Conservation (phyloP, 2,888 invertebrate species). For the Ophion obscuratus region DNA sequence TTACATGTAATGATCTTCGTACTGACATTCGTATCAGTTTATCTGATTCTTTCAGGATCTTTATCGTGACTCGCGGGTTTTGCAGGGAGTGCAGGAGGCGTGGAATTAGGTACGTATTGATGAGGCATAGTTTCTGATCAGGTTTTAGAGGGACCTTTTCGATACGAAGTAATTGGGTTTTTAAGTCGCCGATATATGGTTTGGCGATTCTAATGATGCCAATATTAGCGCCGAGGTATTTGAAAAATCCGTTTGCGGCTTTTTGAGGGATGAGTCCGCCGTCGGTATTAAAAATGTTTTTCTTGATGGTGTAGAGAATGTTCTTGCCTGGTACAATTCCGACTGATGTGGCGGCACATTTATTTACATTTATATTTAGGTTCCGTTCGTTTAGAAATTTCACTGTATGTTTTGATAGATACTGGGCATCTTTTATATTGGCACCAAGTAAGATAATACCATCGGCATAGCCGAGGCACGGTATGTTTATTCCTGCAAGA, state of each 20-base stretch:
- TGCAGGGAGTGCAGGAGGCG: constrained; percentile 4
- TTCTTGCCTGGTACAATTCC: constrained; percentile 64
- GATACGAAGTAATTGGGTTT: background rate
- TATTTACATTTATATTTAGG: constrained; percentile 50
- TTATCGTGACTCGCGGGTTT: background rate
- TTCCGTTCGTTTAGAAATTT: constrained; percentile 55
- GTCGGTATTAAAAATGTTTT: constrained; percentile 32
- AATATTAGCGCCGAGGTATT: constrained; percentile 4
- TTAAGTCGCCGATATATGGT: background rate
- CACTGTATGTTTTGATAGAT: constrained; percentile 22
- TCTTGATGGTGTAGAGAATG: constrained; percentile 42
- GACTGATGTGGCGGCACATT: constrained; percentile 57
- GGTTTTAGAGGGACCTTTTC: constrained; percentile 42
- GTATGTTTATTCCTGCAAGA: background rate
- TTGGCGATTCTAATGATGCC: background rate
- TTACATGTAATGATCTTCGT: constrained; percentile 3
- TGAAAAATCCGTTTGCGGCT: background rate
- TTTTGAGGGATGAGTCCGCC: constrained; percentile 43
- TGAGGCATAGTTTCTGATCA: constrained; percentile 25
- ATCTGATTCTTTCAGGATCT: constrained; percentile 20
- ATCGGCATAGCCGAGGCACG: constrained; percentile 66
- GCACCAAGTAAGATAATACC: constrained; percentile 62
- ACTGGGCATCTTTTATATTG: constrained; percentile 20
- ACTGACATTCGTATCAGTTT: constrained; percentile 29
- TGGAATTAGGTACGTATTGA: constrained; percentile 20